Evolutionary conservation across 2,113 vertebrate species (phyloP), one percentile per base, ranked within the genome.

Genomic region (Bos javanicus): DNA sequence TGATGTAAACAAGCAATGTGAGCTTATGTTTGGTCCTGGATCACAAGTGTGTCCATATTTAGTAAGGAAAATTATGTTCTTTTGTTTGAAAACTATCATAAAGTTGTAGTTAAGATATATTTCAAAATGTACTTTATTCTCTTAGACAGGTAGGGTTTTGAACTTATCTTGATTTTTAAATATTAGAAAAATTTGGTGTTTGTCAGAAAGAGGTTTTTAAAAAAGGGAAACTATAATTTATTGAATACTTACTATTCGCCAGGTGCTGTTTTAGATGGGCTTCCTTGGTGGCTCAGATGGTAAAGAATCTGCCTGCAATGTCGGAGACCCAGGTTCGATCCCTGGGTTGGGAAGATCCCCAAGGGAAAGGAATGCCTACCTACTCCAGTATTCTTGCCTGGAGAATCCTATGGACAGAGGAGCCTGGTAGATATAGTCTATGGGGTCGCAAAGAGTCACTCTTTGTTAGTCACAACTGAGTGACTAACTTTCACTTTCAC

Each of bases 21-120:
- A 99, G 93, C 99, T 99, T 89, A 99, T 99, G 95, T 99, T 99
- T 98, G 99, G 99, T 94, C 97, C 99, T 19, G 99, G 99, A 25
- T 99, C 99, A 23, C 99, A 99, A 99, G 99, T 99, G 52, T 99
- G 99, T 96, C 99, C 99, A 0, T 99, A 99, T 96, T 98, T 99
- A 99, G 99, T 99, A 98, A 98, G 99, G 95, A 97, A 80, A 87
- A 33, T 14, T 39, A 12, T 43, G 10, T 59, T 50, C 7, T 39
- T 95, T 64, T 96, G 39, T 78, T 97, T 78, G 16, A 95, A 90
- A 93, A 54, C 25, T 83, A 7, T 71, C 8, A 7, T 59, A 56
- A 96, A 87, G 50, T 93, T 74, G 21, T 26, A 52, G 56, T 30
- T 95, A 94, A 74, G 23, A 74, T 76, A 12, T 64, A 81, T 87